A percentile compares a stretch with the other conserved stretches of the same genome.
Evolutionary conservation across 1,140 invertebrate species (phyloP).

Genomic region (Cataglyphis hispanica): DNA sequence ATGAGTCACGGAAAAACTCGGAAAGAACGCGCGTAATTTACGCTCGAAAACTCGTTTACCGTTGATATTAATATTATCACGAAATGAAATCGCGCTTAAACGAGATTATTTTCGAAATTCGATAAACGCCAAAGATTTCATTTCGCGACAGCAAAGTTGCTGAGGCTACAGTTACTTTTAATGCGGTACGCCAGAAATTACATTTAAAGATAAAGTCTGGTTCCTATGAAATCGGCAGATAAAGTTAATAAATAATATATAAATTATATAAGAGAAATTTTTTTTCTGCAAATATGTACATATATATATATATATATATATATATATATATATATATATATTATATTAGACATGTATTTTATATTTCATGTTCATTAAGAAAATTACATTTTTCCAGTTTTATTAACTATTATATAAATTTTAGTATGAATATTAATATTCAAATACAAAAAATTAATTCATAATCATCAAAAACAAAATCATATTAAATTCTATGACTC

Average conservation of each 20-base stretch:
- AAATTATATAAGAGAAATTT: background rate
- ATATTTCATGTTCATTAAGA: too few relatives aligned
- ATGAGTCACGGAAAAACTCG: constrained; percentile 40
- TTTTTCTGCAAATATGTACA: too few relatives aligned
- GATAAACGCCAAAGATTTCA: constrained; percentile 55
- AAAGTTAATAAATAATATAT: constrained; percentile 12
- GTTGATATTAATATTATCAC: constrained; percentile 59
- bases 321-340: too few relatives aligned
- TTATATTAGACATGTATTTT: too few relatives aligned
- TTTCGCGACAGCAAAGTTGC: constrained; percentile 42
- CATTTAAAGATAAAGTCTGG: constrained; percentile 11
- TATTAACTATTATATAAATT: background rate
- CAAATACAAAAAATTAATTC: constrained; percentile 33
- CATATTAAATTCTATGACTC: constrained; percentile 26
- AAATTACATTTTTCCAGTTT: too few relatives aligned
- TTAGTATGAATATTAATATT: constrained; percentile 6
- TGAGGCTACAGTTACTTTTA: constrained; percentile 9
- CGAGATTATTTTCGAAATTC: constrained; percentile 56
- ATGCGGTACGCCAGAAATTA: constrained; percentile 26
- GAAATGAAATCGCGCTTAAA: constrained; percentile 44
- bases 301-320: too few relatives aligned
- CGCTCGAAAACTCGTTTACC: constrained; percentile 38
- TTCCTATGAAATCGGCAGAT: background rate
- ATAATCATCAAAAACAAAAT: constrained; percentile 23
- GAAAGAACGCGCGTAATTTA: background rate